Percentiles rank a stretch among this genome's conserved stretches.
These are phyloP conservation scores for Triplophysa siluroides DNA, from an alignment of 2,113 vertebrate species.

Conservation along the genomic window DNA sequence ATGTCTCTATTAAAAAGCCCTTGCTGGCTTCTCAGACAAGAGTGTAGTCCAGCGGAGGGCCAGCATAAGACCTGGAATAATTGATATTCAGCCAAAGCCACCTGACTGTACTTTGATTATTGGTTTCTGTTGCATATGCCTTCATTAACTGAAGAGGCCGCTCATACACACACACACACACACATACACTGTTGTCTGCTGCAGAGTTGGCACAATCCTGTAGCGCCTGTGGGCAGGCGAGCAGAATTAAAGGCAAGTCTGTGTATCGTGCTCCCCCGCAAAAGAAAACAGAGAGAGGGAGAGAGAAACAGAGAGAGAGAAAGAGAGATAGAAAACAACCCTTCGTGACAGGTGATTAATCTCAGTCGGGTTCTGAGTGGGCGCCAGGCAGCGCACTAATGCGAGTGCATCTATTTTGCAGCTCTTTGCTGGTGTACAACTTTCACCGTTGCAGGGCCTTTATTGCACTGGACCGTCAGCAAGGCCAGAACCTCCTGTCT, in stretches of 20 bases:
- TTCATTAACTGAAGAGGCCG: constrained; percentile 21
- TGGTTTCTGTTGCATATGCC: constrained; percentile 28
- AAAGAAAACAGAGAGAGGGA: constrained; percentile 18
- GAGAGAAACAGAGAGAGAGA: constrained; percentile 9
- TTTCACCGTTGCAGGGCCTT: constrained; percentile 19
- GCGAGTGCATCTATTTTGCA: constrained; percentile 50
- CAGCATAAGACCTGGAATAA: neutral
- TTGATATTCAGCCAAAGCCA: constrained; percentile 28
- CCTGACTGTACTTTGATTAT: constrained; percentile 24
- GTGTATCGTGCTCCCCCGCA: constrained; percentile 36
- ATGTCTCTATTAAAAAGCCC: constrained; percentile 25
- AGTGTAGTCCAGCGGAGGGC: constrained; percentile 28
- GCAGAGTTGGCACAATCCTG: constrained; percentile 16
- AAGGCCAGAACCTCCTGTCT: constrained; percentile 27
- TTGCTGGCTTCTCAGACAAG: constrained; percentile 23
- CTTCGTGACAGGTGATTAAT: constrained; percentile 58
- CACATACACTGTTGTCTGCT: constrained; percentile 6
- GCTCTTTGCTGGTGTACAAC: constrained; percentile 40
- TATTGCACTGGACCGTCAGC: constrained; percentile 35
- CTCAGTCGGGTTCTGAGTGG: constrained; percentile 34
- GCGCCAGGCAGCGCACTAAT: constrained; percentile 44
- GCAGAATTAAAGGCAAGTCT: constrained; percentile 31
- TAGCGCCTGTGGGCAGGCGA: constrained; percentile 25
- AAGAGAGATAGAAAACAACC: constrained; percentile 49
- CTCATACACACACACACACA: neutral